Base-by-base conservation (phyloP, 2,113 vertebrate species). In the Neolamprologus caudopunctatus region DNA sequence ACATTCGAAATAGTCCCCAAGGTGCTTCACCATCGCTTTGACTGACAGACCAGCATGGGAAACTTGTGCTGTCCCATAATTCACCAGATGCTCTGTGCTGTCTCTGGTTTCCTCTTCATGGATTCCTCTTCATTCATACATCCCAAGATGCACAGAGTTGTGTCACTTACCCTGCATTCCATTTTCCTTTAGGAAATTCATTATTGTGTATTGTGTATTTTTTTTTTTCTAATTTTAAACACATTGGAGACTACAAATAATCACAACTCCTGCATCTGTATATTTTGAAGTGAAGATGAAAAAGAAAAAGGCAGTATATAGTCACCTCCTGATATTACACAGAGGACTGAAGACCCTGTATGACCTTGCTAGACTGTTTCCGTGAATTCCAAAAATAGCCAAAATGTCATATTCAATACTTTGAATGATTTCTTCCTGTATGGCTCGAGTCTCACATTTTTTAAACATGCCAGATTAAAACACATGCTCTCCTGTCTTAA, bases 1-100 rank as follows among this genome's bases (percentile, higher is more conserved):
- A 96, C 95, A 94, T 95, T 94, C 82, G 58, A 92, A 94, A 94
- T 93, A 87, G 94, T 94, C 94, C 94, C 96, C 5, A 54, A 94
- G 95, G 94, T 93, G 85, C 80, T 88, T 89, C 88, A 35, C 91
- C 83, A 85, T 92, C 35, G 83, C 88, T 84, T 81, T 96, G 96
- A 96, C 83, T 95, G 96, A 96, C 96, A 94, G 91, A 87, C 81
- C 87, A 92, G 94, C 92, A 87, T 92, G 92, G 86, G 87, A 93
- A 92, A 90, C 81, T 86, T 85, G 86, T 79, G 88, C 88, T 89
- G 94, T 89, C 94, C 94, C 93, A 93, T 95, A 95, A 95, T 93
- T 94, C 95, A 96, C 84, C 94, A 92, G 88, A 87, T 93, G 90
- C 89, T 93, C 86, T 81, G 85, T 91, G 78, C 80, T 93, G 86